Evolutionary conservation across 2,888 invertebrate genomes (phyloP), one percentile per base, ranked within the genome.

Genomic region (Andrena minutula): DNA sequence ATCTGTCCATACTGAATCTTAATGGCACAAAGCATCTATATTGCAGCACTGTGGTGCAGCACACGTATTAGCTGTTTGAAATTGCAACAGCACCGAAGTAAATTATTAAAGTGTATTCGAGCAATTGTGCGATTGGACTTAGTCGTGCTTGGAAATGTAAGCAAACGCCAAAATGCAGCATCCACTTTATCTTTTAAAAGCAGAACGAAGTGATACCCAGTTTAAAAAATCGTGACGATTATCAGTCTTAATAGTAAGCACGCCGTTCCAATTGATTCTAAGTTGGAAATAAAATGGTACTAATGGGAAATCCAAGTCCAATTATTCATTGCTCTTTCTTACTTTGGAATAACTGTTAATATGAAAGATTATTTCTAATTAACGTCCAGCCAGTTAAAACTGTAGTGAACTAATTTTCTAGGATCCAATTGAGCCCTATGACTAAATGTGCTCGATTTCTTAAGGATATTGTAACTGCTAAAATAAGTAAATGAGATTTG

Each of bases 71-170:
- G 12, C 20, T 58, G 28, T 28, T 26, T 28, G 16, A 58, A 58
- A 30, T 30, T 58, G 58, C 28, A 58, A 16, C 16, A 58, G 58
- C 58, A 16, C 58, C 16, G 16, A 58, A 58, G 16, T 58, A 28
- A 26, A 58, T 58, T 58, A 58, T 28, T 58, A 26, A 58, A 58
- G 16, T 23, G 56, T 58, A 58, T 23, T 20, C 26, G 58, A 30
- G 58, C 58, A 58, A 58, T 58, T 58, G 16, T 26, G 58, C 5
- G 30, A 58, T 58, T 58, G 53, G 23, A 56, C 23, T 20, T 56
- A 23, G 8, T 2, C 53, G 53, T 56, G 20, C 53, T 1, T 20
- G 26, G 23, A 56, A 56, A 56, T 56, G 16, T 26, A 56, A 56
- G 2, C 53, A 26, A 56, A 56, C 10, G 2, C 10, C 10, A 23